Base-by-base conservation (phyloP, 2,888 invertebrate genomes). In the Brachyptera putata region DNA sequence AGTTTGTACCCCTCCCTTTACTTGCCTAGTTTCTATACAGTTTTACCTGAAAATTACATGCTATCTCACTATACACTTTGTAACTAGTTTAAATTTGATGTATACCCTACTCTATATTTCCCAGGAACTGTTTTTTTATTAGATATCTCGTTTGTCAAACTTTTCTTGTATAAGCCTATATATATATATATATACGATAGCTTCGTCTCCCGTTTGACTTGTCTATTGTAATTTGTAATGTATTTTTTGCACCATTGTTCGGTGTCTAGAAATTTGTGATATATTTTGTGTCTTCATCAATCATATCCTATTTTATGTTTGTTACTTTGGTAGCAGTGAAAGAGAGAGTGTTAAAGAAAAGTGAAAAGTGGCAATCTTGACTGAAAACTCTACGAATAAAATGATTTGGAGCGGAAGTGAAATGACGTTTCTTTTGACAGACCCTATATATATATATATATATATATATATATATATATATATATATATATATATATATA, bases 211-310 rank as follows among this genome's bases (percentile, higher is more conserved):
- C n/a, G n/a, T 16, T 7, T 41, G 41, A 41, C 41, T 41, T 41
- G 41, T 21, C 41, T 41, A 41, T 41, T 41, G 41, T 41, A 18
- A 41, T 2, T 16, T 7, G 41, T 9, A 7, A 9, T 41, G 5
- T 41, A 18, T n/a, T 37, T 37, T 37, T 14, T 41, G 41, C 21
- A 41, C 41, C 21, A 41, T 41, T 41, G 41, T 41, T 41, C 41
- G 41, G 16, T 21, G 41, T 5, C 3, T 21, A 18, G 41, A 41
- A 41, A 41, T 41, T 41, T 41, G 41, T 41, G 41, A 41, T 41
- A 41, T 21, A 41, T 41, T n/a, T n/a, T n/a, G 41, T 41, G 41
- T 41, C 41, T 50, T 26, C 49, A 50, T 50, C 49, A 50, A 50
- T 50, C 49, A 50, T 26, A 16, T 26, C 25, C 7, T 13, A 50